Evolutionary conservation across 2,113 vertebrate genomes (phyloP).

Genomic region (Puntigrus tetrazona): DNA sequence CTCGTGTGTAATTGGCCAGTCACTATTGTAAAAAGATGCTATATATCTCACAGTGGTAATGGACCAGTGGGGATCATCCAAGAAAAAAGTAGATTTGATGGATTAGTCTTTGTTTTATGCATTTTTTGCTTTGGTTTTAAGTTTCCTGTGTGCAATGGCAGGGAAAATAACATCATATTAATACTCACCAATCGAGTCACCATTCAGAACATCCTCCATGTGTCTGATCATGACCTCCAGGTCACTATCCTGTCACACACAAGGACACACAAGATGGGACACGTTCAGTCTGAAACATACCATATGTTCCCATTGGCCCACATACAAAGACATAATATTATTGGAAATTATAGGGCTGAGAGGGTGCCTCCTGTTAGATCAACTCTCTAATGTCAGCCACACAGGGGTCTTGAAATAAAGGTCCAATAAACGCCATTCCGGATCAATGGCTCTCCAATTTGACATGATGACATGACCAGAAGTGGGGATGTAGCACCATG

Average conservation of each 20-base stretch:
- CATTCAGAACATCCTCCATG: constrained; percentile 79
- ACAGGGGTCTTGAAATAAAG: not conserved
- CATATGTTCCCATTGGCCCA: not conserved
- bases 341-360: not conserved
- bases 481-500: not conserved
- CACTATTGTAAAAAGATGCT: not conserved
- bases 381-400: not conserved
- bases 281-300: not conserved
- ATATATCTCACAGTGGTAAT: constrained; percentile 3
- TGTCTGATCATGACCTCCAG: constrained; percentile 77
- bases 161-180: not conserved
- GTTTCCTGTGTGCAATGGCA: not conserved
- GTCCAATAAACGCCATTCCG: not conserved
- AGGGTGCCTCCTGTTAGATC: not conserved
- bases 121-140: too few species aligned
- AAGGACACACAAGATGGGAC: not conserved
- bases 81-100: not conserved
- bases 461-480: not conserved
- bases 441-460: not conserved
- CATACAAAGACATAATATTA: not conserved
- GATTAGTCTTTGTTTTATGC: not conserved
- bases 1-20: not conserved
- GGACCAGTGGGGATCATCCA: not conserved
- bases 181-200: constrained; percentile 66
- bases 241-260: constrained; percentile 78